Base-by-base conservation (phyloP, 2,888 invertebrate genomes). In the Ernsta delagoae region DNA sequence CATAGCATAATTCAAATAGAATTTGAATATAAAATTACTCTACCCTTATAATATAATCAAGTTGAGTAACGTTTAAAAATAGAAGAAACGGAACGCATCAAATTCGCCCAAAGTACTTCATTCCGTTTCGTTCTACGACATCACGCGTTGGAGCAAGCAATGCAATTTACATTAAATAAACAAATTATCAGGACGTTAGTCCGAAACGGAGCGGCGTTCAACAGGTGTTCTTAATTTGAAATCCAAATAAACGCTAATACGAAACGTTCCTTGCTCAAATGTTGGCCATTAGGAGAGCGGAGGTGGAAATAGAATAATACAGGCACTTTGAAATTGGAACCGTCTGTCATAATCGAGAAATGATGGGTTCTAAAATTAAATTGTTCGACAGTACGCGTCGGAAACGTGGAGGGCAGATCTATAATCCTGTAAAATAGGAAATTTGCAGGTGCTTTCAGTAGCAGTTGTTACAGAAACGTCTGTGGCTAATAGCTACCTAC, bases 211-310 rank as follows among this genome's bases (percentile, higher is more conserved):
- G 64, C 75, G 71, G 70, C 73, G 76, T 73, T 80, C 89, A 90
- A 90, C 90, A 90, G 90, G 90, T 90, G 90, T 82, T 80, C 80
- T 82, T 87, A 86, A 89, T 90, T 90, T 85, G 82, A 79, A 85
- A 85, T 85, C 84, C 84, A 87, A 90, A 89, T 86, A 87, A 85
- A 84, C 80, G 82, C 76, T 84, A 82, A 83, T 78, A 77, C 73
- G 68, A 59, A 73, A 74, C 77, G 82, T 81, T 81, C 81, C 77
- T 74, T 77, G 75, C 75, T 73, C 75, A 82, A 86, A 84, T 79
- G 79, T 72, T 70, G 57, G 76, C 79, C 83, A 80, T 86, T 87
- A 83, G 76, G 70, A 71, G 74, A 61, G n/a, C 57, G 65, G 57
- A 76, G 75, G 72, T 72, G 70, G 65, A 68, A 73, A 76, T 72